These are phyloP conservation scores for Sander vitreus DNA, from an alignment of 2,113 vertebrate genomes.

Conservation along the genomic window DNA sequence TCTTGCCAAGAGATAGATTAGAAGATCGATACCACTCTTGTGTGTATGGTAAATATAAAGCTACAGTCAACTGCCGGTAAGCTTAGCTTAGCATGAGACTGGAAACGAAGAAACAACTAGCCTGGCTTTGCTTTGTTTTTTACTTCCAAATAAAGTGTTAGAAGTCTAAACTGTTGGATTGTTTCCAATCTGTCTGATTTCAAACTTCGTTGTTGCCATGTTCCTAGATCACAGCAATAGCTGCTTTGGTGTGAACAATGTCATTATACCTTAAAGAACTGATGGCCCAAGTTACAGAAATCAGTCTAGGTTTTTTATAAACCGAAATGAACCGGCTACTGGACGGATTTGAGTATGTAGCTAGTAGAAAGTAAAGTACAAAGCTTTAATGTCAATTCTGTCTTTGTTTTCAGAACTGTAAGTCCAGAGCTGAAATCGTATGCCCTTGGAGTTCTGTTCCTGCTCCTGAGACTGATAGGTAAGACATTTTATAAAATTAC, in stretches of 20 bases:
- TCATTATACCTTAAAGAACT: background rate
- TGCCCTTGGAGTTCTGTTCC: constrained; percentile 82
- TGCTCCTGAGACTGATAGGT: constrained; percentile 84
- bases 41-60: background rate
- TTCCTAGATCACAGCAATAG: background rate
- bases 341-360: background rate
- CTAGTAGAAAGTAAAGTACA: no score
- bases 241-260: background rate
- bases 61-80: background rate
- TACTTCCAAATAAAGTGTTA: background rate
- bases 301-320: background rate
- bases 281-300: background rate
- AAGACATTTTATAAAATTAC: constrained; percentile 17
- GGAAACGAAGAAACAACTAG: no score
- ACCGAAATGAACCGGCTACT: background rate
- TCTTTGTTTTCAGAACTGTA: constrained; percentile 76
- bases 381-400: background rate
- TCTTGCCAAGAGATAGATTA: background rate
- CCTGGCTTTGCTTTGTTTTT: background rate
- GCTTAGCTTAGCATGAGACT: no score
- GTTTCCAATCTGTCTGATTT: background rate
- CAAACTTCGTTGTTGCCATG: background rate
- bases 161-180: background rate
- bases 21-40: background rate
- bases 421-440: constrained; percentile 84